Evolutionary conservation across 2,888 invertebrate genomes (phyloP).

Genomic region (Catocala nupta): DNA sequence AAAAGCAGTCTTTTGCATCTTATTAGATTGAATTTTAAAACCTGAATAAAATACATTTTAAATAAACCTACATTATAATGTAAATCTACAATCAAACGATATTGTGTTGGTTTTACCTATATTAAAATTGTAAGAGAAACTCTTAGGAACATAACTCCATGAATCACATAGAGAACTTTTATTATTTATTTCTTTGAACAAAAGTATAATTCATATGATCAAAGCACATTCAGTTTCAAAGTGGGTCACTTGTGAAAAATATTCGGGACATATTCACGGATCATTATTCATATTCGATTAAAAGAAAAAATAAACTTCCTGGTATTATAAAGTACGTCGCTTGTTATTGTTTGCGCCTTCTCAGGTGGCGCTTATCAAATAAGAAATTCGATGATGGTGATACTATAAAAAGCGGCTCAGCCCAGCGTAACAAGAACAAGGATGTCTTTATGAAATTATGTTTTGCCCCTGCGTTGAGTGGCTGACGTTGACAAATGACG

Average conservation of each 20-base stretch:
- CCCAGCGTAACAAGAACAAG: constrained; percentile 77
- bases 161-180: not conserved
- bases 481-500: constrained; percentile 85
- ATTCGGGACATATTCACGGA: constrained; percentile 4
- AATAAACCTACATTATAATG: too few species aligned
- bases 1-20: too few species aligned
- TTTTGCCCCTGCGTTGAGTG: constrained; percentile 79
- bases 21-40: too few species aligned
- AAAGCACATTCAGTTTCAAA: constrained; percentile 9
- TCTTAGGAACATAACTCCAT: not conserved
- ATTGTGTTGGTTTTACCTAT: too few species aligned
- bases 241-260: constrained; percentile 5
- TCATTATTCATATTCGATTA: constrained; percentile 23
- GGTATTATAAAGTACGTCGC: constrained; percentile 5
- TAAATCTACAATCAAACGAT: too few species aligned
- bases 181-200: constrained; percentile 3
- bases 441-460: constrained; percentile 86
- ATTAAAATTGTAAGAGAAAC: not conserved
- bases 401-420: constrained; percentile 66
- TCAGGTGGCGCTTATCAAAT: constrained; percentile 53
- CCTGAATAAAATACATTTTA: too few species aligned
- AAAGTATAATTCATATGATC: constrained; percentile 5
- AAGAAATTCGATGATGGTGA: constrained; percentile 64
- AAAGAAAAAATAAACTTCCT: constrained; percentile 24
- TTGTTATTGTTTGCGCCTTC: constrained; percentile 26